Evolutionary conservation across 2,113 vertebrate species (phyloP).

Genomic region (Hirundichthys speculiger): DNA sequence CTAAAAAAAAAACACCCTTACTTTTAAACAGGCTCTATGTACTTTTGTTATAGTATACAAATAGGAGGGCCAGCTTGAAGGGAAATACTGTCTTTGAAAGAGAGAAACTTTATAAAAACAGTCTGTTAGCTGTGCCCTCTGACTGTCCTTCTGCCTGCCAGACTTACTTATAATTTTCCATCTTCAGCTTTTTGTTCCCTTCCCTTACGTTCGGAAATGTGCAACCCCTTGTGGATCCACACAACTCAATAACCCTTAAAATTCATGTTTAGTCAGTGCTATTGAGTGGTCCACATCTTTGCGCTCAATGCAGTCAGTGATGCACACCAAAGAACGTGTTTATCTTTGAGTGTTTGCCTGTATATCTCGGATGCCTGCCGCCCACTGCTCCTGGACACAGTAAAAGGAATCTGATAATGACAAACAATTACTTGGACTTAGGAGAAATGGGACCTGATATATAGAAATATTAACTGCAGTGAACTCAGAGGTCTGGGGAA

Average conservation of each 20-base stretch:
- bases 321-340: slow-evolving; percentile 45
- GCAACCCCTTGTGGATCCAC: slow-evolving; percentile 37
- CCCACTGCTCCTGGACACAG: slow-evolving; percentile 20
- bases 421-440: slow-evolving; percentile 48
- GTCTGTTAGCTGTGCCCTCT: slow-evolving; percentile 27
- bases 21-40: too few species aligned
- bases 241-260: slow-evolving; percentile 68
- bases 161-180: slow-evolving; percentile 33
- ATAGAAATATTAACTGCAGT: slow-evolving; percentile 39
- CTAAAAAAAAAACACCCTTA: too few species aligned
- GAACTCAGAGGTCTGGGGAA: slow-evolving; percentile 36
- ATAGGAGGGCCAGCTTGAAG: neutral
- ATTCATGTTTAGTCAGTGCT: slow-evolving; percentile 73
- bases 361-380: slow-evolving; percentile 10
- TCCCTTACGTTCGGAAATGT: slow-evolving; percentile 43
- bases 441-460: slow-evolving; percentile 30
- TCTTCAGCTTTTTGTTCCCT: slow-evolving; percentile 30
- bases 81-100: slow-evolving; percentile 8
- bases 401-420: slow-evolving; percentile 51
- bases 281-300: slow-evolving; percentile 66
- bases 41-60: slow-evolving; percentile 3
- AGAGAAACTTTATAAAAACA: slow-evolving; percentile 1
- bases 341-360: slow-evolving; percentile 34
- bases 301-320: slow-evolving; percentile 41
- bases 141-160: slow-evolving; percentile 47